A percentile compares a stretch with the other conserved stretches of the same genome.
Conservation (phyloP, 2,888 invertebrate genomes). For the Volucella inanis region DNA sequence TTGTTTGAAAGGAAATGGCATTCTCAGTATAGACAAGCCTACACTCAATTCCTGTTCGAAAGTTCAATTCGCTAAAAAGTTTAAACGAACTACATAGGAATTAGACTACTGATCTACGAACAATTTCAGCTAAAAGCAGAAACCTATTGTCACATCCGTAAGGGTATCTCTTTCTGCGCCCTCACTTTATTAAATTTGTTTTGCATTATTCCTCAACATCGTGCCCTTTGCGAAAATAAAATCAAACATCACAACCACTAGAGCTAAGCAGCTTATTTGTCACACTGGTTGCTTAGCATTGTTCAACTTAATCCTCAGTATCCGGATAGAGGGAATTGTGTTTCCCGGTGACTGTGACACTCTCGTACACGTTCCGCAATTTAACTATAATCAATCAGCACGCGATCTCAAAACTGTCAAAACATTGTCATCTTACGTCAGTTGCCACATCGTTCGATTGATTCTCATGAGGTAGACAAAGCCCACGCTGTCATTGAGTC, state of each 20-base stretch:
- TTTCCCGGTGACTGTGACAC: conserved; percentile 8
- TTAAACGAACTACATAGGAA: too few species aligned
- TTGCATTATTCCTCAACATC: too few species aligned
- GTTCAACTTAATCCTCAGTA: conserved; percentile 11
- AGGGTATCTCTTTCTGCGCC: too few species aligned
- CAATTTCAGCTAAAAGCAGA: too few species aligned
- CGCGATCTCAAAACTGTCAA: conserved; percentile 63
- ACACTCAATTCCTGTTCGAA: too few species aligned
- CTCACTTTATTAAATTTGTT: too few species aligned
- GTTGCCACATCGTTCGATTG: conserved; percentile 50
- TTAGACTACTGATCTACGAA: too few species aligned
- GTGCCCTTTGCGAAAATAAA: too few species aligned
- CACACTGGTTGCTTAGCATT: conserved; percentile 36
- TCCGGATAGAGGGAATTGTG: conserved; percentile 30
- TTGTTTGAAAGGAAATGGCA: too few species aligned
- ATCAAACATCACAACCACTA: conserved; percentile 1
- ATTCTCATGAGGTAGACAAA: conserved; percentile 57
- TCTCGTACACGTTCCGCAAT: conserved; percentile 40
- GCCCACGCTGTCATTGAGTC: conserved; percentile 42
- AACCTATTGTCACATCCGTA: too few species aligned
- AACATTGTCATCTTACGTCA: conserved; percentile 65
- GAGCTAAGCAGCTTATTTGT: conserved; percentile 29
- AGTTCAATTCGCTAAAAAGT: too few species aligned
- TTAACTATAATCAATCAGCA: conserved; percentile 65
- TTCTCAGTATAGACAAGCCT: too few species aligned